A percentile compares a stretch with the other conserved stretches of the same genome.
Conservation (phyloP, 2,113 vertebrate species). For the Archocentrus centrarchus region DNA sequence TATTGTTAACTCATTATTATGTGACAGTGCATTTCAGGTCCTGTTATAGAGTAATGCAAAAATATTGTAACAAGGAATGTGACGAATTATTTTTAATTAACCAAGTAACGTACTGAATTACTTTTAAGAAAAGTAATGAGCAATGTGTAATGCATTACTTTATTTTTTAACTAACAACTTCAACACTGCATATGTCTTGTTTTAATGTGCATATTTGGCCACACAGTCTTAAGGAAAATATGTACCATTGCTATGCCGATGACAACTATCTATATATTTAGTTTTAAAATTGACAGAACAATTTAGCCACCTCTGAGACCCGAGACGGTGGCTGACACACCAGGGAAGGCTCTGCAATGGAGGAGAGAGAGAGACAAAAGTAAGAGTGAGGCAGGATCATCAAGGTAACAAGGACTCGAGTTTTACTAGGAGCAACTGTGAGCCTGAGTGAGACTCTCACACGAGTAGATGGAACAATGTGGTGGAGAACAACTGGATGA, state of each 20-base stretch:
- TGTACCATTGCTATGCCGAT: neutral
- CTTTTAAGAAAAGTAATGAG: too few relatives aligned
- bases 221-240: neutral
- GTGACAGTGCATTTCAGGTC: too few relatives aligned
- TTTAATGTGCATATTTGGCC: neutral
- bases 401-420: neutral
- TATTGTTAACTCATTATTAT: too few relatives aligned
- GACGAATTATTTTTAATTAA: too few relatives aligned
- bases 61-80: too few relatives aligned
- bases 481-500: neutral
- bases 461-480: neutral
- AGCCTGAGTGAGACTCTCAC: neutral
- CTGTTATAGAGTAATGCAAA: too few relatives aligned
- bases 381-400: neutral
- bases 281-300: neutral
- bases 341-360: neutral
- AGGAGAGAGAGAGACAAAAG: neutral
- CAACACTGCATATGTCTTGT: neutral
- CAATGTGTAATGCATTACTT: too few relatives aligned
- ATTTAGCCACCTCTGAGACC: neutral
- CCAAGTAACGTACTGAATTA: too few relatives aligned
- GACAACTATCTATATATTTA: neutral
- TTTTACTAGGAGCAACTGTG: constrained; percentile 1
- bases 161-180: neutral
- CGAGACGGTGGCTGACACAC: neutral